Evolutionary conservation across 2,113 vertebrate genomes (phyloP), one percentile per base, ranked within the genome.

Genomic region (Barbus barbus): DNA sequence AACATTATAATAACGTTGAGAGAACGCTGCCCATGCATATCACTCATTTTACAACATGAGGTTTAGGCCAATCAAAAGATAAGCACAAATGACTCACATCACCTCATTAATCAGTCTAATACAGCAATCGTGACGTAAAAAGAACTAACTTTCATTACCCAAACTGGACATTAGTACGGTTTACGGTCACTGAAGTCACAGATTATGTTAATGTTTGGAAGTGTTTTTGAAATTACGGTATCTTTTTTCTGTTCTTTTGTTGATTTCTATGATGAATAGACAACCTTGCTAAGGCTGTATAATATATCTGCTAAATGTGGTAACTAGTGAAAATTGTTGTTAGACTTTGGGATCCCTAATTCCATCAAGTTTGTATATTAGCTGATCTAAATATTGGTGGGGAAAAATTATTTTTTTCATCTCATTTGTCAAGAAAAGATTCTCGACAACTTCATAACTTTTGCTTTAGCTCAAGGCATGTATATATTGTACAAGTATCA

Each of bases 231-330:
- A 90, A 89, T 84, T 89, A 89, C 72, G 71, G 38, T 65, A 51
- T 87, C 86, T 26, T 89, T 90, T 80, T 86, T 85, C 24, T 48
- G 85, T 91, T 92, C 85, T 87, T 91, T 90, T 91, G 51, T 89
- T 88, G 67, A 74, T 86, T 87, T 87, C 78, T 87, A 81, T 48
- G 75, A 88, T 86, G 75, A 88, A 85, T 89, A 88, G 89, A 86
- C 86, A 91, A 91, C 93, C 92, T 85, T 89, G 88, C 90, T 87
- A 90, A 69, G 90, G 93, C 92, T 94, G 93, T 95, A 93, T 94
- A 94, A 92, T 92, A 93, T 92, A 92, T 94, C 93, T 94, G 92
- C 94, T 93, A 90, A 94, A 94, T 93, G 94, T 94, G 92, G 91
- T 94, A 93, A 90, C 88, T 92, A 93, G 94, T 94, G 92, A 93